Conservation (phyloP, 2,113 vertebrate species). For the Neotoma lepida region DNA sequence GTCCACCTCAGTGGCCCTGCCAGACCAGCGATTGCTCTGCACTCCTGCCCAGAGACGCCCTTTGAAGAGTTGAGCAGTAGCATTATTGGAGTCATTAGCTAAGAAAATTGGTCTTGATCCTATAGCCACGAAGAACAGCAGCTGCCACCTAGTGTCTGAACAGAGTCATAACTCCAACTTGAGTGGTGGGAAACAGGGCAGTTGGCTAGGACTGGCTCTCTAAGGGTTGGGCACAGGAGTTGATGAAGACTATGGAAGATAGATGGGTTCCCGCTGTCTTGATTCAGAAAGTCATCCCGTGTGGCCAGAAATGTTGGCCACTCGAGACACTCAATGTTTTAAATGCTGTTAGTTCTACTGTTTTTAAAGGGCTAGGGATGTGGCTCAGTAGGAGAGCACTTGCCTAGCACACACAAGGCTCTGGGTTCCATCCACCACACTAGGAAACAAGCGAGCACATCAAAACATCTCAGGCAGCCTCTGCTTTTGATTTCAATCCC, state of each 20-base stretch:
- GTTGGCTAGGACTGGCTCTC: not conserved
- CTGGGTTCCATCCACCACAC: not conserved
- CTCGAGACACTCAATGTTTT: conserved; percentile 29
- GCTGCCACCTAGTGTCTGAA: not conserved
- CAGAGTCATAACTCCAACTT: not conserved
- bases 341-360: not conserved
- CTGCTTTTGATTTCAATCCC: not conserved
- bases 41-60: not conserved
- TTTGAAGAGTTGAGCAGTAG: not conserved
- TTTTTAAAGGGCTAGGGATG: not conserved
- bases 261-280: not conserved
- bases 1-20: not conserved
- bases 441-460: not conserved
- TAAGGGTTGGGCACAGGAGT: not conserved
- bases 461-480: not conserved
- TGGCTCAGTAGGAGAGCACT: not conserved
- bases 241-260: not conserved
- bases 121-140: not conserved
- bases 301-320: not conserved
- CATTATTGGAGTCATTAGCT: not conserved
- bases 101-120: not conserved
- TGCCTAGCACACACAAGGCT: not conserved
- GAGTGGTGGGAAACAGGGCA: not conserved
- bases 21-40: not conserved
- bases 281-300: not conserved